These are phyloP conservation scores for Orthosia gracilis DNA, from an alignment of 2,888 invertebrate genomes.

Conservation along the genomic window DNA sequence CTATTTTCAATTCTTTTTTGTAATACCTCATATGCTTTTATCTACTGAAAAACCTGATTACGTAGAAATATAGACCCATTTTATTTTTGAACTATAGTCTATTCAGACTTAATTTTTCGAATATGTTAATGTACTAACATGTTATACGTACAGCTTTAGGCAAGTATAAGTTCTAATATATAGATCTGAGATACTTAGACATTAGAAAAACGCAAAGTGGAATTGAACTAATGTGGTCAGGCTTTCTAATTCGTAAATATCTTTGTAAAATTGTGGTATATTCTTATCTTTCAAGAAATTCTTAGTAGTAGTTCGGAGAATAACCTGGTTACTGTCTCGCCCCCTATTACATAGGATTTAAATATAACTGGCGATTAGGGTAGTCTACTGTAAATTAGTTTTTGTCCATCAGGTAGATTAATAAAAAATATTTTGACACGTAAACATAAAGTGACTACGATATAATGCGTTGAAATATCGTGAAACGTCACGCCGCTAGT, in stretches of 20 bases:
- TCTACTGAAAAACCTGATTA: slow-evolving; percentile 12
- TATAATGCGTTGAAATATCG: no score
- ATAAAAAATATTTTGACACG: no score
- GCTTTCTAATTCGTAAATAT: neutral
- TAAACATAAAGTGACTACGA: no score
- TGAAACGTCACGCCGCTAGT: no score
- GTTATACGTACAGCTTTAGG: slow-evolving; percentile 24
- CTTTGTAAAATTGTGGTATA: slow-evolving; percentile 20
- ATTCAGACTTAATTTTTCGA: slow-evolving; percentile 6
- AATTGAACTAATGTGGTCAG: slow-evolving; percentile 19
- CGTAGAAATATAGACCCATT: neutral
- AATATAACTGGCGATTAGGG: no score
- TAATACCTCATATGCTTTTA: neutral
- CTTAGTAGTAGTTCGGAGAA: neutral
- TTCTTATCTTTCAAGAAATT: neutral
- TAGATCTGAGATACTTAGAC: slow-evolving; percentile 39
- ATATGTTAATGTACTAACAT: slow-evolving; percentile 31
- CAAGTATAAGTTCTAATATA: slow-evolving; percentile 25
- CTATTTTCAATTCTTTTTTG: slow-evolving; percentile 1
- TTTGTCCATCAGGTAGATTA: no score
- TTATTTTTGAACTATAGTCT: slow-evolving; percentile 13
- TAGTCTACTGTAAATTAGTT: no score
- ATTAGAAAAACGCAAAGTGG: slow-evolving; percentile 27
- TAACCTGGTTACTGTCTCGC: no score
- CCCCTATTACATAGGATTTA: no score